A percentile compares a stretch with the other conserved stretches of the same genome.
Evolutionary conservation across 2,888 invertebrate genomes (phyloP).

Genomic region (Pristionchus arcanus): DNA sequence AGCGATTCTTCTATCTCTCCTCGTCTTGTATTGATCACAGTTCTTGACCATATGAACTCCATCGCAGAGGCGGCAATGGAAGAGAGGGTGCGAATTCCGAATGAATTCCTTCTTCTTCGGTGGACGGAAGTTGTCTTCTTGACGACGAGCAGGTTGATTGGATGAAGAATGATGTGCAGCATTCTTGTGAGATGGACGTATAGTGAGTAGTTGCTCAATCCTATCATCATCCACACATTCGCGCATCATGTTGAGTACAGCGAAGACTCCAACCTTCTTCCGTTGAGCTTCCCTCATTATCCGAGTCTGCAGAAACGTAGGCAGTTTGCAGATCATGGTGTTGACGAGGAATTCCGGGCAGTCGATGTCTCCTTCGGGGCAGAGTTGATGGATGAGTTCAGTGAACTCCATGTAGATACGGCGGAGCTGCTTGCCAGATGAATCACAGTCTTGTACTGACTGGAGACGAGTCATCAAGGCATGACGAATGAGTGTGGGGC

Average conservation of each 20-base stretch:
- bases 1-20: neutral
- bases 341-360: conserved; percentile 27
- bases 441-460: neutral
- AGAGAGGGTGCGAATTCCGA: too few relatives aligned
- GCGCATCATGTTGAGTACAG: neutral
- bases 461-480: neutral
- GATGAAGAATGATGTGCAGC: too few relatives aligned
- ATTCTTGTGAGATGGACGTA: too few relatives aligned
- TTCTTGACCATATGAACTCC: neutral
- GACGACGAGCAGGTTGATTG: too few relatives aligned
- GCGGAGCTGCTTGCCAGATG: neutral
- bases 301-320: neutral
- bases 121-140: too few relatives aligned
- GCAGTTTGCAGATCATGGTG: conserved; percentile 1
- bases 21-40: neutral
- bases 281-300: neutral
- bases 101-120: too few relatives aligned
- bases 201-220: conserved; percentile 18
- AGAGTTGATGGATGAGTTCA: conserved; percentile 3
- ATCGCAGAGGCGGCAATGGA: neutral
- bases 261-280: neutral
- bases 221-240: neutral
- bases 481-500: neutral
- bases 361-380: conserved; percentile 20
- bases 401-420: conserved; percentile 22